phyloP scores from a whole-genome alignment of 2,888 invertebrate genomes.

The Embidobia sp. region DNA sequence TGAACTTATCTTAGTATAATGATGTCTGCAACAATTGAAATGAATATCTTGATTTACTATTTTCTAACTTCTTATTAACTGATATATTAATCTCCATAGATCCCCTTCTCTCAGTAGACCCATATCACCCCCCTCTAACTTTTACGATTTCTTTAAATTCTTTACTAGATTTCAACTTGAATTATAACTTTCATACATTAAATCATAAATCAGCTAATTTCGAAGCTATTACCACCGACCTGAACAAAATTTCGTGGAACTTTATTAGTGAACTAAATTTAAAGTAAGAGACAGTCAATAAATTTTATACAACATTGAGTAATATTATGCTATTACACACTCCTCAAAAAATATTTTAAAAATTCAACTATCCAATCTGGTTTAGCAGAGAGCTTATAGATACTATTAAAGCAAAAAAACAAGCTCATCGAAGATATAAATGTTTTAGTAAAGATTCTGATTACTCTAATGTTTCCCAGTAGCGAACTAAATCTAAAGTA shows the following conservation, averaged over 20 bases:
- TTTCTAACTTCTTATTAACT: neutral
- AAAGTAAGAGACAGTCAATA: neutral
- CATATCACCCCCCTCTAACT: neutral
- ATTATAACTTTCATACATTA: constrained; percentile 5
- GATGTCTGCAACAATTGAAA: neutral
- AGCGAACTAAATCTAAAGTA: neutral
- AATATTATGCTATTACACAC: neutral
- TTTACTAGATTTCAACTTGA: no score
- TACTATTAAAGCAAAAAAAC: neutral
- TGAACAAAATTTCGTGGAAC: neutral
- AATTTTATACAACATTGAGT: neutral
- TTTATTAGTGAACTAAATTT: no score
- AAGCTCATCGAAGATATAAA: neutral
- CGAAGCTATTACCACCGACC: no score
- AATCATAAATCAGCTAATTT: no score
- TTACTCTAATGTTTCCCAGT: neutral
- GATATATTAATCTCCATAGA: neutral
- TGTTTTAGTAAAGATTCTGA: neutral
- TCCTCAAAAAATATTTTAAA: neutral
- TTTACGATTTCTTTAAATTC: neutral
- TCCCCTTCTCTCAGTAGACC: neutral
- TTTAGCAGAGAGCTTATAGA: neutral
- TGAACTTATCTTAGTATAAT: neutral
- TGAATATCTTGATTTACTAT: neutral
- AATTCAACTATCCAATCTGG: constrained; percentile 1